These are phyloP conservation scores for Zalophus californianus DNA, from an alignment of 2,797 vertebrate species.

Conservation along the genomic window DNA sequence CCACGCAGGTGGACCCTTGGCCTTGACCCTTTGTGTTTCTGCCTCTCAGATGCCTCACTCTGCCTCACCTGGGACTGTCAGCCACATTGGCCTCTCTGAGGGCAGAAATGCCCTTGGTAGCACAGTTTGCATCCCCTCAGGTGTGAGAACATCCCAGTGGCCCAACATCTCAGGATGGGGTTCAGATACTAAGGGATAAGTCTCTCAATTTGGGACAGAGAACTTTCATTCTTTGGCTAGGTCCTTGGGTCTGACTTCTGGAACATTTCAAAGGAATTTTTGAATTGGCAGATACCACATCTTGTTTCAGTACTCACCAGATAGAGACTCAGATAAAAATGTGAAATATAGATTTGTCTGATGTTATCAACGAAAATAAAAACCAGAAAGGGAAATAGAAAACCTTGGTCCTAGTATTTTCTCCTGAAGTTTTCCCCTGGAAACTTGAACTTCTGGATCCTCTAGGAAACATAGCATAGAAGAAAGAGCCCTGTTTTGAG, in stretches of 20 bases:
- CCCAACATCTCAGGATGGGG: not conserved
- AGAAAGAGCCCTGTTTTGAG: not conserved
- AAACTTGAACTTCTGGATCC: constrained; percentile 47
- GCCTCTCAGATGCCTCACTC: not conserved
- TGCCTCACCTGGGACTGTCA: not conserved
- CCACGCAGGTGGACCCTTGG: not conserved
- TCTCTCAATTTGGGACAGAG: not conserved
- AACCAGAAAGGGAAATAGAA: not conserved
- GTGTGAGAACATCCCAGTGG: not conserved
- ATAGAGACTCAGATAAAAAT: not conserved
- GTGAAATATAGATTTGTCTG: not conserved
- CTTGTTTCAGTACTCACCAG: not conserved
- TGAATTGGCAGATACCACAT: not conserved
- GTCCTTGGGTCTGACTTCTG: not conserved
- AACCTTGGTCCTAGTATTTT: not conserved
- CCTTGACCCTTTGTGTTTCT: not conserved
- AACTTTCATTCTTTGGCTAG: not conserved
- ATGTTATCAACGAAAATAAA: constrained; percentile 4
- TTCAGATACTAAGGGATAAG: not conserved
- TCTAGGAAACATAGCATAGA: not conserved
- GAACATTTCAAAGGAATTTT: not conserved
- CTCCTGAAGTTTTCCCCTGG: not conserved
- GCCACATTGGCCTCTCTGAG: not conserved
- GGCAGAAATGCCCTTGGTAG: not conserved
- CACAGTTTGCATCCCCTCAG: not conserved